Evolutionary conservation across 2,888 invertebrate species (phyloP), one percentile per base, ranked within the genome.

Genomic region (Sicus ferrugineus): DNA sequence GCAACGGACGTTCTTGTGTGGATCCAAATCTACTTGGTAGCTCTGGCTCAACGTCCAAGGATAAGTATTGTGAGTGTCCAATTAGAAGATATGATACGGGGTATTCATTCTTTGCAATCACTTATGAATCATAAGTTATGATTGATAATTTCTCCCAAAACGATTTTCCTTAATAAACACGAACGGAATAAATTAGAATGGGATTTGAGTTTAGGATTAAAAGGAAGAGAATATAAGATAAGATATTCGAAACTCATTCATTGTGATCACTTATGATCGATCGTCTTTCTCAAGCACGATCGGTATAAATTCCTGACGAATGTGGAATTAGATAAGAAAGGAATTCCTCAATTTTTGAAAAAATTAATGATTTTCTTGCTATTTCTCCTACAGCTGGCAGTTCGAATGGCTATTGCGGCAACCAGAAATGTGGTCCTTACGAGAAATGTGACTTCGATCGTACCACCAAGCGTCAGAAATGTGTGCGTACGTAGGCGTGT

Each of bases 361-460:
- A 38, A 38, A 38, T 38, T 38, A 38, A 38, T 38, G 7, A 23
- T 52, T 62, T 19, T 64, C n/a, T 19, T 19, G 61, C 56, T 52
- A 65, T 70, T 4, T 30, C 62, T 73, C 54, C 64, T 54, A n/a
- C 67, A 70, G 72, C 69, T 26, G 67, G 61, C 50, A 52, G 86
- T 85, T 1, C 80, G 88, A 90, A 90, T 0, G 83, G 87, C 1
- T 91, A 90, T 78, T 92, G 92, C 77, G 90, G 89, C 76, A 91
- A 91, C 77, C 88, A 89, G 14, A 92, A 91, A 81, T 93, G 92
- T 78, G 88, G 87, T 77, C 80, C 89, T 0, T 89, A 87, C 72
- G 91, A 93, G 80, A 90, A 90, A 73, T 93, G 92, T 83, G 89
- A 89, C 77, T 84, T 87, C 73, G 92, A 92, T 78, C 87, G 88